phyloP scores from a whole-genome alignment of 2,797 vertebrate species.

The Gouania willdenowi region DNA sequence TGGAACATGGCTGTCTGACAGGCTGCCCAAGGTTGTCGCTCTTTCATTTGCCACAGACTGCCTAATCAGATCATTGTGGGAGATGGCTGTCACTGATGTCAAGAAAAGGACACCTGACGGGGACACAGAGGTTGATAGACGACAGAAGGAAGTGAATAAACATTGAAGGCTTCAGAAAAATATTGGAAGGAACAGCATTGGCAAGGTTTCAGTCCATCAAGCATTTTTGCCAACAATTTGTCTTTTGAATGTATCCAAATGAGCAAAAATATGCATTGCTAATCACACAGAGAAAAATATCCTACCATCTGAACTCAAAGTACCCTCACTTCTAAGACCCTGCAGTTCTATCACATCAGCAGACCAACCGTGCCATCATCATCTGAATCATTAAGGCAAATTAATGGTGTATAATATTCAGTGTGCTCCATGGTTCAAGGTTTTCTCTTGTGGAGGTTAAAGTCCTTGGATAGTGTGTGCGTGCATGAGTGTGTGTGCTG shows the following conservation, averaged over 20 bases:
- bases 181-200: conserved; percentile 5
- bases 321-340: conserved; percentile 26
- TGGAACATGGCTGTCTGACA: conserved; percentile 36
- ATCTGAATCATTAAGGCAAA: conserved; percentile 66
- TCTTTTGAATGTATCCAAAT: background rate
- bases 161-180: conserved; percentile 10
- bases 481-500: conserved; percentile 13
- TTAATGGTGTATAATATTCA: conserved; percentile 66
- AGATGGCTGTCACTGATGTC: conserved; percentile 52
- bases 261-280: background rate
- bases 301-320: conserved; percentile 16
- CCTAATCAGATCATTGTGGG: conserved; percentile 65
- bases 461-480: conserved; percentile 26
- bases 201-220: background rate
- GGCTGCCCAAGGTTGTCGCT: conserved; percentile 52
- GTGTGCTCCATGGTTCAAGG: conserved; percentile 46
- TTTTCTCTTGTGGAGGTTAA: conserved; percentile 61
- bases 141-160: conserved; percentile 28
- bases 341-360: conserved; percentile 42
- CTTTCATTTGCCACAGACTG: conserved; percentile 59
- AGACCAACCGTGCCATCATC: conserved; percentile 46
- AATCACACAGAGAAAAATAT: conserved; percentile 7
- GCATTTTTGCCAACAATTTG: background rate
- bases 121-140: conserved; percentile 31
- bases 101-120: conserved; percentile 51